phyloP scores from a whole-genome alignment of 2,113 vertebrate species.

The Progne subis region DNA sequence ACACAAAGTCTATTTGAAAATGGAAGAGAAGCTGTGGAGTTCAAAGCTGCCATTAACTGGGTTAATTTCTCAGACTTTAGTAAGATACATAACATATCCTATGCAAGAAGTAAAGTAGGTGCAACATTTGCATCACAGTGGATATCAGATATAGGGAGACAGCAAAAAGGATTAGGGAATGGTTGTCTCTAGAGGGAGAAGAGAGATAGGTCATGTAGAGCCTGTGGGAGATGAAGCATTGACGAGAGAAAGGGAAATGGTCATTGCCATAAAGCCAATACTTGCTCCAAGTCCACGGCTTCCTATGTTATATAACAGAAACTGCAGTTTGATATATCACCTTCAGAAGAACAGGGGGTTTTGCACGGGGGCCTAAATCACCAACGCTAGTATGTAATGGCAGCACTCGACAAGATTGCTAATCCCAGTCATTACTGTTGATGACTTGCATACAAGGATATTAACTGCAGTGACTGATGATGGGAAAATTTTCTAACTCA shows the following conservation, averaged over 20 bases:
- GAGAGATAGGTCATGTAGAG: not conserved
- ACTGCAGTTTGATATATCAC: not conserved
- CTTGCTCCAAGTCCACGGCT: not conserved
- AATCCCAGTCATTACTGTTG: not conserved
- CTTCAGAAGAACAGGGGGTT: not conserved
- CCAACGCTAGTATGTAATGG: not conserved
- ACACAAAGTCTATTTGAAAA: not conserved
- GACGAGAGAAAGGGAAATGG: not conserved
- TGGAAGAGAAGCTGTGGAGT: not conserved
- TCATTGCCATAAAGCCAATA: not conserved
- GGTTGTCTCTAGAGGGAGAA: not conserved
- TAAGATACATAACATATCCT: not conserved
- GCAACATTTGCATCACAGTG: not conserved
- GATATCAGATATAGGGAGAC: not conserved
- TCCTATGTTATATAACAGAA: not conserved
- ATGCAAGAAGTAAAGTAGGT: not conserved
- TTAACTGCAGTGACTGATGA: no score
- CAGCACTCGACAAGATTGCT: not conserved
- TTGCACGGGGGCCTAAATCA: not conserved
- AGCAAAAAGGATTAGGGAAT: not conserved
- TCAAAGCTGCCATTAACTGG: not conserved
- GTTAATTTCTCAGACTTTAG: not conserved
- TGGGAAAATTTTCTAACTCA: not conserved
- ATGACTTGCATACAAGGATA: not conserved
- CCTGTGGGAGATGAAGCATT: rapidly evolving